Evolutionary conservation across 2,888 invertebrate genomes (phyloP), one percentile per base, ranked within the genome.

Genomic region (Macaria notata): DNA sequence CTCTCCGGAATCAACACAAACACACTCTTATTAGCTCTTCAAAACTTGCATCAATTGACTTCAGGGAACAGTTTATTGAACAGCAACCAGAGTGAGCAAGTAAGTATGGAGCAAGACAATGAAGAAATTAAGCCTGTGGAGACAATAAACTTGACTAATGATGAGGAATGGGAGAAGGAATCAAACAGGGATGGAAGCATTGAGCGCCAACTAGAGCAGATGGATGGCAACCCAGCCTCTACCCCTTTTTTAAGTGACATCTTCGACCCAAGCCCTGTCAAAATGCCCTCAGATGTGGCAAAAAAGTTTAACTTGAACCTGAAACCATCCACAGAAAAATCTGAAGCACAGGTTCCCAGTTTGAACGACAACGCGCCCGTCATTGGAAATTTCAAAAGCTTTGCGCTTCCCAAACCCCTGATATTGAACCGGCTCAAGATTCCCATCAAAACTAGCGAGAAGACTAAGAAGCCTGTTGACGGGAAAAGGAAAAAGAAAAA

Each of bases 301-400:
- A 80, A 78, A 60, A 88, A 84, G 59, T 65, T 89, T 45, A 88
- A 85, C 56, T 70, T 88, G 47, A 80, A 81, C 58, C 66, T 84
- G 29, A 81, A 80, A 56, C 76, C 69, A 45, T 60, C 72, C 30
- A 76, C 78, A n/a, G 70, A 73, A 39, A 75, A 71, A 56, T 52
- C 60, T n/a, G 81, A 80, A 8, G 56, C 56, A 44, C 67, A 66
- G 49, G 66, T 68, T 49, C 46, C 72, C 4, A 70, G 75, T 50
- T 56, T 76, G 31, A 81, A 84, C 62, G 88, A 88, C 60, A 84
- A 82, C 61, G 79, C 81, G 3, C 82, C 85, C 31, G 83, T 91
- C 43, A 86, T 92, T 73, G 91, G 90, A 29, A 88, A 84, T 70
- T 92, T 92, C 69, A 92, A 91, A 82, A 92, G 92, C 66, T 92